These are phyloP conservation scores for Spodoptera litura DNA, from an alignment of 1,140 invertebrate species.

Conservation along the genomic window DNA sequence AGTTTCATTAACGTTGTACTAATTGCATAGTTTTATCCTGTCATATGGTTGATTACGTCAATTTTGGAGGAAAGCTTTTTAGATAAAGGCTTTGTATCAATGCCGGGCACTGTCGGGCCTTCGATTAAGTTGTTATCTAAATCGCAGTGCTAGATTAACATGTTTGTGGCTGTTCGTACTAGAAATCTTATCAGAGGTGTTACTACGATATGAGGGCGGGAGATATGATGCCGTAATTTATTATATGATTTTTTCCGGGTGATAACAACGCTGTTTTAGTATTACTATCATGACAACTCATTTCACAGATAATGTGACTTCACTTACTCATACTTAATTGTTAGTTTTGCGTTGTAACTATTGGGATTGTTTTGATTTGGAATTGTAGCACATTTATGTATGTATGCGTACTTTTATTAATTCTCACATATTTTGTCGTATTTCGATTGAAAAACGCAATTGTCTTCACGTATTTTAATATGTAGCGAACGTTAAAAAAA, in stretches of 20 bases:
- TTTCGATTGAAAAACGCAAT: no score
- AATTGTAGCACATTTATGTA: no score
- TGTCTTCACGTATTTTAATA: no score
- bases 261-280: not conserved
- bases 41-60: constrained; percentile 10
- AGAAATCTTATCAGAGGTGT: constrained; percentile 29
- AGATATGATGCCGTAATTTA: constrained; percentile 29
- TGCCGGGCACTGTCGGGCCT: not conserved
- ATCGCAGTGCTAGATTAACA: constrained; percentile 27
- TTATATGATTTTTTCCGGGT: constrained; percentile 33
- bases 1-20: constrained; percentile 21
- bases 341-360: no score
- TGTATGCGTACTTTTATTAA: no score
- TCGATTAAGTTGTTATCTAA: constrained; percentile 20
- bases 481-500: no score
- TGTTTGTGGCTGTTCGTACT: constrained; percentile 16
- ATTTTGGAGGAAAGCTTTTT: constrained; percentile 38
- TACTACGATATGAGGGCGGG: constrained; percentile 22
- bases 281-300: constrained; percentile 6
- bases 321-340: not conserved
- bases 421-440: no score
- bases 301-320: no score
- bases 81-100: constrained; percentile 35
- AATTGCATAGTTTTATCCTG: constrained; percentile 34
- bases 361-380: no score